Base-by-base conservation (phyloP, 1,140 invertebrate species). In the Platyura marginata region DNA sequence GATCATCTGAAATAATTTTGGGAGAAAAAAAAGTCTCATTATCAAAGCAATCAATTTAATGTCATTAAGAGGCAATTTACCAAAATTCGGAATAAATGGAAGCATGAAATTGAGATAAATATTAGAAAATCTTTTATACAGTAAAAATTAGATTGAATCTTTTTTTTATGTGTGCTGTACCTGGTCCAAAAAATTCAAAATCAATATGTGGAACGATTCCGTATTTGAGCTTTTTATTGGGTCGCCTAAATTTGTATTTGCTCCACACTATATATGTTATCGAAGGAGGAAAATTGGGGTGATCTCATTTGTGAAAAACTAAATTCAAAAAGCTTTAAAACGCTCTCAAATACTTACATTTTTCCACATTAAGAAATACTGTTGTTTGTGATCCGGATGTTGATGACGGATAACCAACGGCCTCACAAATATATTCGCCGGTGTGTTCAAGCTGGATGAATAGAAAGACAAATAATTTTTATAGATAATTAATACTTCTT, bases 381-480 rank as follows among this genome's bases (percentile, higher is more conserved):
- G 65, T 65, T 11, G 79, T 63, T 51, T 63, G 62, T 48, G 66
- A 63, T 43, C 74, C 75, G 11, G 61, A 58, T 16, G 58, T 57
- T 38, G 54, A 49, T 44, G 25, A 48, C 23, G 54, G 63, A 52
- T 75, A 79, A 16, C 71, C 72, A 16, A 75, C 57, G 3, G 86
- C 84, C 61, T 85, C 76, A 59, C 88, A 93, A 39, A 85, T 70
- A 57, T 92, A 93, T 1, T 69, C 69, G 25, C 88, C 87, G 21
- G 69, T 64, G 47, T 92, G 78, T 23, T 77, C 69, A 0, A 79
- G 44, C 70, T 80, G 47, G 15, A 43, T 33, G 44, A 44, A 34
- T 25, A 16, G n/a, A 22, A 9, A 23, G n/a, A n/a, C n/a, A n/a
- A n/a, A n/a, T 29, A 13, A 29, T 29, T 29, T 29, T 8, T 29